These are phyloP conservation scores for Allolobophora icterica DNA, from an alignment of 2,888 invertebrate species.

Conservation along the genomic window DNA sequence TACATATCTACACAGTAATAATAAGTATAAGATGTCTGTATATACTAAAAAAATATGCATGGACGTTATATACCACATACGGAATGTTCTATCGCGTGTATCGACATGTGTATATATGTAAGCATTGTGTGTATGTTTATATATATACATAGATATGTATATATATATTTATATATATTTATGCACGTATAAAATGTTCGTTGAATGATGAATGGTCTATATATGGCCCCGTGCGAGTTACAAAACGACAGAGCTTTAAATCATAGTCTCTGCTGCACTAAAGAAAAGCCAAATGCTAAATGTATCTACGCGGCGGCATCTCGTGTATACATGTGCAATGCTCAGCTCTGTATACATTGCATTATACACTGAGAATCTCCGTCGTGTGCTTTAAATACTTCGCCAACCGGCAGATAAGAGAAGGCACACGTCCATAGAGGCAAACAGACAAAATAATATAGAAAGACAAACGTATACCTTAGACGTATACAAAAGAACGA, in stretches of 20 bases:
- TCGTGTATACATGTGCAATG: background rate
- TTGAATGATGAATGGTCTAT: conserved; percentile 10
- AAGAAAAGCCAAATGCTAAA: conserved; percentile 17
- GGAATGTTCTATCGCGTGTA: too few species aligned
- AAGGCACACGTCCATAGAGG: background rate
- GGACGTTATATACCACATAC: background rate
- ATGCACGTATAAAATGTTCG: background rate
- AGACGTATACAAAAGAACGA: background rate
- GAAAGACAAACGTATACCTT: background rate
- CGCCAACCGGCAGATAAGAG: background rate
- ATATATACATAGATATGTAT: background rate
- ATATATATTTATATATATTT: too few species aligned
- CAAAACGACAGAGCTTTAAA: conserved; percentile 8
- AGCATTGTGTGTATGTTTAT: background rate
- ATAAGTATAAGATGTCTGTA: background rate
- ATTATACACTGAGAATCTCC: background rate
- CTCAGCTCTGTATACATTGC: background rate
- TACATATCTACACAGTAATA: background rate
- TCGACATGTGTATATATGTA: background rate
- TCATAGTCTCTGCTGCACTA: background rate
- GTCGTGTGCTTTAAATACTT: background rate
- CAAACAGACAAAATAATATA: background rate
- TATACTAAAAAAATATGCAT: background rate
- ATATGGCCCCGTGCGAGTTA: conserved; percentile 5
- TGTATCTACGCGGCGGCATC: background rate